Evolutionary conservation across 2,797 vertebrate genomes (phyloP), one percentile per base, ranked within the genome.

Genomic region (Nasua narica): DNA sequence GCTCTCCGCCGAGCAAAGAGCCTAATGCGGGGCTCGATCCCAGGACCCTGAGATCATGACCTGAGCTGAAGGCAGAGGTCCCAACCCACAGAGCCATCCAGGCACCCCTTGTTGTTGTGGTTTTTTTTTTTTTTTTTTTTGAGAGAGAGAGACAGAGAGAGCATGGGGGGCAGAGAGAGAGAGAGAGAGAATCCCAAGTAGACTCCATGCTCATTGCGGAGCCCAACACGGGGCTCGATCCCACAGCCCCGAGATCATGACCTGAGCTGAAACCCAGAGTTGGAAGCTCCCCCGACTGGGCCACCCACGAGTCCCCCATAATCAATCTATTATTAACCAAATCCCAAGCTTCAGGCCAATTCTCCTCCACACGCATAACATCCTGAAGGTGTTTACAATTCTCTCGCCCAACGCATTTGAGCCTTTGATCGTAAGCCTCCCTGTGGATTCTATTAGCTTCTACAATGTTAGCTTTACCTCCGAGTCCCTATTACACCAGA

Each of bases 381-480:
- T 93, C 74, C 62, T 12, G 9, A 46, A 82, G 91, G 69, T 2
- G 10, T 77, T 96, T 96, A 82, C 29, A 48, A 87, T 92, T 88
- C 72, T 69, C 32, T 96, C 62, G 72, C 78, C 50, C 21, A 7
- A 88, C 32, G 32, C 35, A 32, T 96, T 86, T 96, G 93, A 67
- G 32, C 35, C 27, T 96, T 86, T 96, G 93, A 67, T 65, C 72
- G 23, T 32, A 58, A 40, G 72, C 14, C 1, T 35, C 46, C 50
- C 58, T 83, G 85, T 94, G 92, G 77, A 90, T 91, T 91, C 79
- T n/a, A 50, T 94, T 82, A 54, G 65, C 72, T 70, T 93, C 84
- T 29, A 52, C 48, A 56, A 21, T 40, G 82, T 69, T 65, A 56
- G 90, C 74, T 95, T 72, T 32, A 65, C 54, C 85, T 84, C 35